phyloP scores from a whole-genome alignment of 1,140 invertebrate genomes.

The Archegozetes longisetosus region DNA sequence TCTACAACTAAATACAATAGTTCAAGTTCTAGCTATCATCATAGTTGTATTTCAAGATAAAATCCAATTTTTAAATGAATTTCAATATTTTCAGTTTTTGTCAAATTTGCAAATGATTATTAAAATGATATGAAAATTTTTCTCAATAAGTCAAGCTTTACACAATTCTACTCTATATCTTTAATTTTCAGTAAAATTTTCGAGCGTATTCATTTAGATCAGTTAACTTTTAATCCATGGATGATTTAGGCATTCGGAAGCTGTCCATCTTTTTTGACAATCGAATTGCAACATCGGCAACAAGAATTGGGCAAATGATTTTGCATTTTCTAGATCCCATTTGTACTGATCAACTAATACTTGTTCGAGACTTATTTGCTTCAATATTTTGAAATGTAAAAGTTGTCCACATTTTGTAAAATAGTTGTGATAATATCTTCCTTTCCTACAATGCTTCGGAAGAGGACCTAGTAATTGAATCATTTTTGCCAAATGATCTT shows the following conservation, averaged over 20 bases:
- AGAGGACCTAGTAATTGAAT: conserved; percentile 93
- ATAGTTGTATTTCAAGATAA: too few species aligned
- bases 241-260: conserved; percentile 79
- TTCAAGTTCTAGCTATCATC: too few species aligned
- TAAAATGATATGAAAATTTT: too few species aligned
- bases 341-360: conserved; percentile 89
- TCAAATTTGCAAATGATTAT: too few species aligned
- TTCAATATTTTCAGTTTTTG: too few species aligned
- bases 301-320: conserved; percentile 78
- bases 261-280: conserved; percentile 72
- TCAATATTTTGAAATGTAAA: neutral
- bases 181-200: too few species aligned
- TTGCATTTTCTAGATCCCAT: conserved; percentile 66
- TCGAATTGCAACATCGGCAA: conserved; percentile 90
- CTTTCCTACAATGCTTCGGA: conserved; percentile 70
- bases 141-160: too few species aligned
- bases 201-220: too few species aligned
- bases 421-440: conserved; percentile 79
- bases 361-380: conserved; percentile 61
- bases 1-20: too few species aligned
- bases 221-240: conserved; percentile 35
- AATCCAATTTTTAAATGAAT: too few species aligned
- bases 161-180: too few species aligned
- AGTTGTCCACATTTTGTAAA: conserved; percentile 66
- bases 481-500: conserved; percentile 96